These are phyloP conservation scores for Catocala fraxini DNA, from an alignment of 2,888 invertebrate genomes.

Conservation along the genomic window DNA sequence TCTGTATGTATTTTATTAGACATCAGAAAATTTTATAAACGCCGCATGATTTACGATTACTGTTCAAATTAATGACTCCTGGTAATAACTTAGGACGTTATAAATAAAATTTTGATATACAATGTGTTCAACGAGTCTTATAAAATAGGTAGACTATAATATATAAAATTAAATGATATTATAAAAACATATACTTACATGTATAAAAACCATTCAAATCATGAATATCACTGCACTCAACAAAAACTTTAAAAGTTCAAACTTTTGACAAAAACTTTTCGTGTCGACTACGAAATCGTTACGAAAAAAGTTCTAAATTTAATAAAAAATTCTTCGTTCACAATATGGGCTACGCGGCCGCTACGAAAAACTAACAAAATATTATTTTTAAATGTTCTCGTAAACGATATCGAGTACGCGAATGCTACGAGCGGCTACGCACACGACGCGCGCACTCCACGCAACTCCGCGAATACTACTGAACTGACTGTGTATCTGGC, in stretches of 20 bases:
- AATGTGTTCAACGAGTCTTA: no score
- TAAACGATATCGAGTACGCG: conserved; percentile 27
- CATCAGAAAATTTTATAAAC: no score
- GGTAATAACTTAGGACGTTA: no score
- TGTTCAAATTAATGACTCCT: no score
- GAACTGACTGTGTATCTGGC: not conserved
- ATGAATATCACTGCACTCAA: not conserved
- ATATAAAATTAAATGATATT: no score
- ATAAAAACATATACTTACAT: not conserved
- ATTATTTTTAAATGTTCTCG: conserved; percentile 2
- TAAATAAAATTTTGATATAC: no score
- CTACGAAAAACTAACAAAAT: not conserved
- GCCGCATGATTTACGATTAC: no score
- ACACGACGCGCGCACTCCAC: conserved; percentile 45
- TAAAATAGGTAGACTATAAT: no score
- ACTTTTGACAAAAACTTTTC: not conserved
- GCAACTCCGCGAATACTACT: conserved; percentile 46
- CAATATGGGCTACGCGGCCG: not conserved
- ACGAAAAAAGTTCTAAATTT: not conserved
- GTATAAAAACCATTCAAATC: not conserved
- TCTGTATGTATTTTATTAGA: no score
- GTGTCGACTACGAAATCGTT: not conserved
- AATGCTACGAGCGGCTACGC: conserved; percentile 38
- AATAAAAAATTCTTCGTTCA: no score
- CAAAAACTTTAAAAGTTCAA: not conserved